A percentile compares a stretch with the other conserved stretches of the same genome.
These are phyloP conservation scores for Prunella strophiata DNA, from an alignment of 2,797 vertebrate genomes.

Conservation along the genomic window DNA sequence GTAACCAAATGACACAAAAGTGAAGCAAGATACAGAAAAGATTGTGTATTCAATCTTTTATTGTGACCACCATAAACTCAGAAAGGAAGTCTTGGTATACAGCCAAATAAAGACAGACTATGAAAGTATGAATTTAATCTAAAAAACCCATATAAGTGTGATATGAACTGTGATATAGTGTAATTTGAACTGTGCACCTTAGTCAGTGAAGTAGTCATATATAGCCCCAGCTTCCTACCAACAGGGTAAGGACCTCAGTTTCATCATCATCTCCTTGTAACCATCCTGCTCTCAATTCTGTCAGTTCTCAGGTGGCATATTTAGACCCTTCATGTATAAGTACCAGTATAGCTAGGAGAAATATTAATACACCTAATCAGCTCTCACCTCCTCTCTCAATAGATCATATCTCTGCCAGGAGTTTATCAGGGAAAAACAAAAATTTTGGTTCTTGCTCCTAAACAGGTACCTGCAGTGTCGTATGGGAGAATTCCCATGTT, in stretches of 20 bases:
- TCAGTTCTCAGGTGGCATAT: neutral
- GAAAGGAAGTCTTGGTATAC: neutral
- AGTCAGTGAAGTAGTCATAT: neutral
- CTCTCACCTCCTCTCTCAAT: neutral
- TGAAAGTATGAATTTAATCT: neutral
- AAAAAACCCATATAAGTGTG: neutral
- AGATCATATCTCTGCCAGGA: neutral
- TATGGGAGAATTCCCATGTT: neutral
- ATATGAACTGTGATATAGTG: neutral
- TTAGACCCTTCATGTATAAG: neutral
- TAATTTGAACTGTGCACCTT: neutral
- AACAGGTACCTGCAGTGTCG: neutral
- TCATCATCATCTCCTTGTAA: neutral
- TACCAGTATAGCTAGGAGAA: neutral
- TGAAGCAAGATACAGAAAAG: neutral
- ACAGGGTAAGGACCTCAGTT: neutral
- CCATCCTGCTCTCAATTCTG: neutral
- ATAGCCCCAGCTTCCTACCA: neutral
- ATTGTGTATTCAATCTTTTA: neutral
- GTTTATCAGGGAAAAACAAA: neutral
- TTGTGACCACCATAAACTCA: neutral
- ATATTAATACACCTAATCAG: neutral
- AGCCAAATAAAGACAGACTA: neutral
- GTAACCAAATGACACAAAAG: neutral
- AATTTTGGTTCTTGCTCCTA: neutral